Conservation (phyloP, 2,797 vertebrate genomes). For the Alexandromys oeconomus region DNA sequence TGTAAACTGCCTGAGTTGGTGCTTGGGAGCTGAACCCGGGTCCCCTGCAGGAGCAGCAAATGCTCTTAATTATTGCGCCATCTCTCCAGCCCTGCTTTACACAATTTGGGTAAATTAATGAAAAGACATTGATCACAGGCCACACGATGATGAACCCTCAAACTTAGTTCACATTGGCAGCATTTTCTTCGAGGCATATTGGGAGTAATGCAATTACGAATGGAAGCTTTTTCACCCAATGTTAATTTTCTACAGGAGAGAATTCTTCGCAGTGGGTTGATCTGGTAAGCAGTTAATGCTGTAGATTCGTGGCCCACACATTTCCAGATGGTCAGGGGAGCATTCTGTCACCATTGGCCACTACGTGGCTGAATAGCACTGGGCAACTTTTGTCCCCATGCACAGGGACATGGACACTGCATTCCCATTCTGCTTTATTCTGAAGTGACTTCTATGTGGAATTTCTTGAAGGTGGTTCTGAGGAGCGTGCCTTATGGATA, state of each 20-base stretch:
- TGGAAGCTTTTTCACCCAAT: too few species aligned
- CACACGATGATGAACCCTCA: conserved; percentile 67
- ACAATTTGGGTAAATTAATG: conserved; percentile 75
- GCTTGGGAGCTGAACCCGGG: neutral
- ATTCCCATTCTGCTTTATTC: neutral
- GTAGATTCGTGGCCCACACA: neutral
- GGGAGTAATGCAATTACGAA: neutral
- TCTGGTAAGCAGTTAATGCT: neutral
- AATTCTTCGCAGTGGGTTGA: neutral
- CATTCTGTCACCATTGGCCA: rapidly evolving
- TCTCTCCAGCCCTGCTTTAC: neutral
- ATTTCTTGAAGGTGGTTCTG: neutral
- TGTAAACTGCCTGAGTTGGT: neutral
- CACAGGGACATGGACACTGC: too few species aligned
- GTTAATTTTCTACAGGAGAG: neutral
- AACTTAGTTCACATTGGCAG: conserved; percentile 70
- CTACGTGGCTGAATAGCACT: too few species aligned
- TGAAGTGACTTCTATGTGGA: neutral
- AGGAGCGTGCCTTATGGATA: neutral
- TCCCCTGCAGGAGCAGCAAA: neutral
- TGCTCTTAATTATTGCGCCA: neutral
- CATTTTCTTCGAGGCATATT: conserved; percentile 70
- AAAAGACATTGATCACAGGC: conserved; percentile 68
- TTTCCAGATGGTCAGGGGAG: neutral
- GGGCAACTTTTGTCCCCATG: neutral